Evolutionary conservation across 2,888 invertebrate species (phyloP).

Genomic region (Cataglyphis albicans): DNA sequence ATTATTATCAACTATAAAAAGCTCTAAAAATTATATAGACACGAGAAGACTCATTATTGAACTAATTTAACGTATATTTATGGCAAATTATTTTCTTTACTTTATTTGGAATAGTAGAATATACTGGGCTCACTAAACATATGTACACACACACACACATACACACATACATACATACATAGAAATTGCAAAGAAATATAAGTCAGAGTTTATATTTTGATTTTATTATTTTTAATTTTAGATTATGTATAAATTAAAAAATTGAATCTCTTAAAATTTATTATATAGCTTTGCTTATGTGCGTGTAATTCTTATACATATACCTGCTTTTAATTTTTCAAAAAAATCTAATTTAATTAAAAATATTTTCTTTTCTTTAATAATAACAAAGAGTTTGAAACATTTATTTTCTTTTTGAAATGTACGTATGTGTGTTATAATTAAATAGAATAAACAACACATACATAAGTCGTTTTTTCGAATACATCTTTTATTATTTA

Average conservation of each 20-base stretch:
- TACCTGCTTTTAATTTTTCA: too few species aligned
- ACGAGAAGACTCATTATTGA: not conserved
- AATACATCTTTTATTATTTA: not conserved
- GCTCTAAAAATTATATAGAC: not conserved
- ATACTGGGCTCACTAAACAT: not conserved
- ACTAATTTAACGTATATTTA: not conserved
- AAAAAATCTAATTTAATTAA: too few species aligned
- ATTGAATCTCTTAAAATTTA: too few species aligned
- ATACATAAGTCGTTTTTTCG: not conserved
- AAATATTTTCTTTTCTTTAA: not conserved
- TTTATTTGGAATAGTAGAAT: not conserved
- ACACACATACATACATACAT: too few species aligned
- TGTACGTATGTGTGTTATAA: not conserved
- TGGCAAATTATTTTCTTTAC: not conserved
- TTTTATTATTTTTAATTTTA: not conserved
- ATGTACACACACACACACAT: not conserved
- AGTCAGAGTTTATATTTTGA: not conserved
- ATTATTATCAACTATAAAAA: slow-evolving; percentile 19
- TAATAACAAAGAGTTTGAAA: not conserved
- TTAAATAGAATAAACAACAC: not conserved
- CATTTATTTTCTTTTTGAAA: not conserved
- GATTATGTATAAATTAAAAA: too few species aligned
- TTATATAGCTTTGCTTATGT: too few species aligned
- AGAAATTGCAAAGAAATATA: not conserved
- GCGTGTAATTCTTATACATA: too few species aligned